These are phyloP conservation scores for Morinoia aosen DNA, from an alignment of 2,888 invertebrate genomes.

Conservation along the genomic window DNA sequence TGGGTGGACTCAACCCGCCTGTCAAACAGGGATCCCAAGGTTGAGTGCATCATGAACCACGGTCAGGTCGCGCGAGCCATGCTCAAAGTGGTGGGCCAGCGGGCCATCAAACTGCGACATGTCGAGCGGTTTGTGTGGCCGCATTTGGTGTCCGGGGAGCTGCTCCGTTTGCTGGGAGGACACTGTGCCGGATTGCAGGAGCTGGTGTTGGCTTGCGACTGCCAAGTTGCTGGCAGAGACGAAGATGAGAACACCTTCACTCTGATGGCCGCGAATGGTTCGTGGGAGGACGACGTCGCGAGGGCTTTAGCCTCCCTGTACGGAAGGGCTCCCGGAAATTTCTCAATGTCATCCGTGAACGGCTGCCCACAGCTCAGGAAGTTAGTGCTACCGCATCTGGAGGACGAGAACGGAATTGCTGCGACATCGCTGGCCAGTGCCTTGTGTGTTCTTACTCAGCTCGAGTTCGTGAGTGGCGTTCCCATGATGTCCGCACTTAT, in stretches of 20 bases:
- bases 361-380: slow-evolving; percentile 58
- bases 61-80: slow-evolving; percentile 58
- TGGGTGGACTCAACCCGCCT: slow-evolving; percentile 62
- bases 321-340: slow-evolving; percentile 62
- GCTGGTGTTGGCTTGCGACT: slow-evolving; percentile 59
- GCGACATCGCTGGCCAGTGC: slow-evolving; percentile 59
- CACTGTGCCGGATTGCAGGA: slow-evolving; percentile 57
- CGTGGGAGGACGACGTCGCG: slow-evolving; percentile 58
- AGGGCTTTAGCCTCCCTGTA: slow-evolving; percentile 57
- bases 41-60: slow-evolving; percentile 53
- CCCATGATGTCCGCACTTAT: slow-evolving; percentile 59
- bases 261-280: slow-evolving; percentile 58
- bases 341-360: slow-evolving; percentile 31
- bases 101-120: slow-evolving; percentile 54
- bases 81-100: slow-evolving; percentile 56
- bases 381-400: slow-evolving; percentile 61
- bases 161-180: slow-evolving; percentile 58
- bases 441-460: slow-evolving; percentile 54
- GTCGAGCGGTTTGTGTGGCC: slow-evolving; percentile 60
- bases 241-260: slow-evolving; percentile 58
- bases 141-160: slow-evolving; percentile 63
- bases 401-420: slow-evolving; percentile 61
- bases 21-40: slow-evolving; percentile 58
- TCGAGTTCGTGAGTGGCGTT: slow-evolving; percentile 61
- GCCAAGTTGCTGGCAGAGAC: slow-evolving; percentile 57